Conservation (phyloP, 2,113 vertebrate species). For the Calidris pygmaea region DNA sequence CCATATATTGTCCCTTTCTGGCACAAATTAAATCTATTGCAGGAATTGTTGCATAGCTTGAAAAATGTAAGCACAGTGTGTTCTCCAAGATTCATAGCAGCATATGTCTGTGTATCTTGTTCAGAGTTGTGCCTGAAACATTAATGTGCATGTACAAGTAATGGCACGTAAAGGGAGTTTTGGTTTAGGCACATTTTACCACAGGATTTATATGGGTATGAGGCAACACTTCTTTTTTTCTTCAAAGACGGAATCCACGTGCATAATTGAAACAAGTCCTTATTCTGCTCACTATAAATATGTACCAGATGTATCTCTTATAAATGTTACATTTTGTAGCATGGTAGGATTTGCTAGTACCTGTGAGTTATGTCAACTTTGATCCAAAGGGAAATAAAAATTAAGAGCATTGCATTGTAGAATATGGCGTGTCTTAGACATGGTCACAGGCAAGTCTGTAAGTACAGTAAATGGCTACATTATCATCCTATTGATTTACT, state of each 20-base stretch:
- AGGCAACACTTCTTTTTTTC: constrained; percentile 58
- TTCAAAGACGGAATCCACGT: constrained; percentile 61
- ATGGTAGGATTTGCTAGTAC: constrained; percentile 29
- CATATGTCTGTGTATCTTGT: not conserved
- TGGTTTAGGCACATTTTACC: not conserved
- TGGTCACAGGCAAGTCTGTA: constrained; percentile 1
- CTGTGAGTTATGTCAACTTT: constrained; percentile 15
- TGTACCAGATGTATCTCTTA: constrained; percentile 52
- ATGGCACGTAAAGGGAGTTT: not conserved
- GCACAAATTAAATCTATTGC: not conserved
- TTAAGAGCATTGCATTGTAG: not conserved
- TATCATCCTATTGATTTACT: constrained; percentile 58
- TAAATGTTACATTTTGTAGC: constrained; percentile 6
- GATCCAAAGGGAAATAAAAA: constrained; percentile 47
- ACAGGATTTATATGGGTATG: constrained; percentile 53
- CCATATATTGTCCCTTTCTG: not conserved
- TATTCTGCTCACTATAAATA: constrained; percentile 58
- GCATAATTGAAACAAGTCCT: constrained; percentile 60
- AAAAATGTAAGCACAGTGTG: not conserved
- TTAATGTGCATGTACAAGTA: not conserved
- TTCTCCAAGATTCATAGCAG: not conserved
- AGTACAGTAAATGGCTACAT: constrained; percentile 56
- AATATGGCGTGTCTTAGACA: not conserved
- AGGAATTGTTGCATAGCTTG: not conserved
- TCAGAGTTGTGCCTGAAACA: not conserved